Percentiles rank a stretch among this genome's conserved stretches.
phyloP scores from a whole-genome alignment of 2,888 invertebrate genomes.

The Drymonia ruficornis region DNA sequence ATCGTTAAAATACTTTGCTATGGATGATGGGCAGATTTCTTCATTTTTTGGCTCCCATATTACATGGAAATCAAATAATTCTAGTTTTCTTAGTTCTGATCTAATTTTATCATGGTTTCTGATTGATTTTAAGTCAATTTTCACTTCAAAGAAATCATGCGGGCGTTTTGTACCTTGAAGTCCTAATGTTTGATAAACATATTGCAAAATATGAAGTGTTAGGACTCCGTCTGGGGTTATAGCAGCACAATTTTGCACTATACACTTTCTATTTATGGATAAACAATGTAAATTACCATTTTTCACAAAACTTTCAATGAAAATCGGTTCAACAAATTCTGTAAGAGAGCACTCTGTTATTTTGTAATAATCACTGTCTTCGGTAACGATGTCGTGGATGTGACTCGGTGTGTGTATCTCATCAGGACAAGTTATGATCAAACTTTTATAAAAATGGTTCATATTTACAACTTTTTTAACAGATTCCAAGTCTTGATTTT shows the following conservation, averaged over 20 bases:
- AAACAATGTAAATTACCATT: conserved; percentile 65
- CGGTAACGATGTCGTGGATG: conserved; percentile 56
- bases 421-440: conserved; percentile 71
- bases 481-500: conserved; percentile 45
- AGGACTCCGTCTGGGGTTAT: conserved; percentile 69
- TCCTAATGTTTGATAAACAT: conserved; percentile 70
- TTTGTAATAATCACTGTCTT: conserved; percentile 71
- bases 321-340: conserved; percentile 60
- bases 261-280: conserved; percentile 59
- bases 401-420: conserved; percentile 57
- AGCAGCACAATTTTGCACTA: conserved; percentile 65
- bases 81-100: conserved; percentile 54
- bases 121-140: conserved; percentile 59
- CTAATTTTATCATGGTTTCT: conserved; percentile 51
- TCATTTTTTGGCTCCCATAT: conserved; percentile 66
- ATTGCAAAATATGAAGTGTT: conserved; percentile 60
- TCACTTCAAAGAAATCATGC: conserved; percentile 63
- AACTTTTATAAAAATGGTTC: conserved; percentile 70
- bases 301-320: conserved; percentile 69
- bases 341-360: conserved; percentile 54
- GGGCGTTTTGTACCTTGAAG: conserved; percentile 67
- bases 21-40: conserved; percentile 69
- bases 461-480: conserved; percentile 49
- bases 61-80: conserved; percentile 58
- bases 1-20: conserved; percentile 73